A percentile compares a stretch with the other conserved stretches of the same genome.
Evolutionary conservation across 2,888 invertebrate genomes (phyloP).

Genomic region (Aphodius granarius): DNA sequence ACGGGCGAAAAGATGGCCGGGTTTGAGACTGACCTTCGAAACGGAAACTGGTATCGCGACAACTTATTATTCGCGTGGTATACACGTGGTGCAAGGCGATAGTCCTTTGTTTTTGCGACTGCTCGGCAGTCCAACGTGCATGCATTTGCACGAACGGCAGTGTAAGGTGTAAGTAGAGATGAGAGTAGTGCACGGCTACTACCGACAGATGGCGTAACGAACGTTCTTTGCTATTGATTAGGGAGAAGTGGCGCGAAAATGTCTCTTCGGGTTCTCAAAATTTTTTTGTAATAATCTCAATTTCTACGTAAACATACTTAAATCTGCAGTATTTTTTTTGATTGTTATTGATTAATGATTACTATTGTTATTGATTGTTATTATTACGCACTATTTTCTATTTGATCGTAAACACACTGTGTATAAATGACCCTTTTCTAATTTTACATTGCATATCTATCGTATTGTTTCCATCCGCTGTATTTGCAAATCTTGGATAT

Average conservation of each 20-base stretch:
- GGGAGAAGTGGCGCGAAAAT: neutral
- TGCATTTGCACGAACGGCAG: neutral
- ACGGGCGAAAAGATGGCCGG: neutral
- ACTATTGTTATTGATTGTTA: too few relatives aligned
- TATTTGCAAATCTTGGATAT: neutral
- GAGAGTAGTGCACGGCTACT: neutral
- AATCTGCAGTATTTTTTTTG: too few relatives aligned
- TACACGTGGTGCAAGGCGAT: neutral
- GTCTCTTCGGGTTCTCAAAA: too few relatives aligned
- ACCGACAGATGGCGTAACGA: neutral
- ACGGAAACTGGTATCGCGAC: neutral
- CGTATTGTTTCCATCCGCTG: neutral
- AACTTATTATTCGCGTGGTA: neutral
- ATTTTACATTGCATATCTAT: neutral
- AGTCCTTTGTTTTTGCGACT: neutral
- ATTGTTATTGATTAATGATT: too few relatives aligned
- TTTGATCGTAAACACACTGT: too few relatives aligned
- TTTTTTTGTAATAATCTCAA: too few relatives aligned
- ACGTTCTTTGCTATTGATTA: neutral
- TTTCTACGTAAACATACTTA: too few relatives aligned
- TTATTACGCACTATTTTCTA: too few relatives aligned
- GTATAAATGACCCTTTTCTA: neutral
- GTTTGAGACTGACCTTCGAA: slow-evolving; percentile 9
- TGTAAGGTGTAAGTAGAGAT: neutral
- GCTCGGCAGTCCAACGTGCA: too few relatives aligned